These are phyloP conservation scores for Calycopis cecrops DNA, from an alignment of 1,140 invertebrate species.

Conservation along the genomic window DNA sequence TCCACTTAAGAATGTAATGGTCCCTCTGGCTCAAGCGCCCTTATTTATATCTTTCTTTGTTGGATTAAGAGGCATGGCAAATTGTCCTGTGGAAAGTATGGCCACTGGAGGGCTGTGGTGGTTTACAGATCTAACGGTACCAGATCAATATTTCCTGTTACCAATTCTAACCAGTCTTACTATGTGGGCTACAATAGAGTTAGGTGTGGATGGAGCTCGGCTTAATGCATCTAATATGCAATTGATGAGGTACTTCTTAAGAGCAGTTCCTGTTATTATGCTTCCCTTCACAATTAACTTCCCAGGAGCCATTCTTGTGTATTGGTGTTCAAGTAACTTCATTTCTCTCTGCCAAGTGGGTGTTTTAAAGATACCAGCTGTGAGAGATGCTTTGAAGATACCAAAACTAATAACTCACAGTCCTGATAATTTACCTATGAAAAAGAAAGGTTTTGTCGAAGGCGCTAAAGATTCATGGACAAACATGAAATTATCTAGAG, in stretches of 20 bases:
- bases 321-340: conserved; percentile 94
- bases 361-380: conserved; percentile 83
- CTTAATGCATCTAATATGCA: conserved; percentile 79
- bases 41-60: conserved; percentile 95
- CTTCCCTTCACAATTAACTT: conserved; percentile 93
- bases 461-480: conserved; percentile 89
- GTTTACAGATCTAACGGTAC: conserved; percentile 93
- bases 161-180: conserved; percentile 90
- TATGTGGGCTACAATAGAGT: conserved; percentile 86
- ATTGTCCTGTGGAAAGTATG: conserved; percentile 91
- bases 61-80: conserved; percentile 89
- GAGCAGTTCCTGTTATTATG: conserved; percentile 86
- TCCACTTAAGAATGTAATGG: conserved; percentile 87
- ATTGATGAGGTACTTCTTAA: conserved; percentile 83
- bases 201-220: conserved; percentile 86
- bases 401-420: conserved; percentile 78
- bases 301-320: conserved; percentile 90
- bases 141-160: conserved; percentile 93
- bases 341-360: conserved; percentile 90
- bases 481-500: conserved; percentile 87
- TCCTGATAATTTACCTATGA: conserved; percentile 76
- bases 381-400: conserved; percentile 88
- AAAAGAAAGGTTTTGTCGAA: conserved; percentile 86
- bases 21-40: conserved; percentile 89
- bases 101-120: conserved; percentile 92